Evolutionary conservation across 1,140 invertebrate species (phyloP).

Genomic region (Euura saliciscinereae): DNA sequence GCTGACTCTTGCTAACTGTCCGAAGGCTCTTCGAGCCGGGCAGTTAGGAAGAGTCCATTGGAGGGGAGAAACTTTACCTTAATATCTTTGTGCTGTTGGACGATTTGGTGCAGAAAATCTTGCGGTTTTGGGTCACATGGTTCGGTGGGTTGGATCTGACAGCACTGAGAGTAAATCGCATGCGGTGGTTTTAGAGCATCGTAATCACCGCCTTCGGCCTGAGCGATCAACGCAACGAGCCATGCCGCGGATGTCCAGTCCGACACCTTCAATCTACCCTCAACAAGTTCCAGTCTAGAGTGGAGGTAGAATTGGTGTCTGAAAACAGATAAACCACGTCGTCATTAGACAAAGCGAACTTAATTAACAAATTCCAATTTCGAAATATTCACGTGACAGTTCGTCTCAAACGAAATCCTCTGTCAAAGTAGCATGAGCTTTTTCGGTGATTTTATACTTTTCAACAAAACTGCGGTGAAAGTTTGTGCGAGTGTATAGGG

Average conservation of each 20-base stretch:
- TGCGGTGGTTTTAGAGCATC: constrained; percentile 65
- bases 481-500: too few species aligned
- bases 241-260: constrained; percentile 74
- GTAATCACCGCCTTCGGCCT: constrained; percentile 75
- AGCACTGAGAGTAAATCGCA: constrained; percentile 67
- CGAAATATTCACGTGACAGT: too few species aligned
- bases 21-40: too few species aligned
- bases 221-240: constrained; percentile 77
- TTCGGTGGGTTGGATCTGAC: constrained; percentile 61
- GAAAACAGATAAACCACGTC: constrained; percentile 40
- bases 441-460: too few species aligned
- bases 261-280: constrained; percentile 70
- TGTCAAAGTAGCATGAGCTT: too few species aligned
- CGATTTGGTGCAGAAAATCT: constrained; percentile 68
- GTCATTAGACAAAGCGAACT: too few species aligned
- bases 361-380: too few species aligned
- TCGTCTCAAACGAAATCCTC: too few species aligned
- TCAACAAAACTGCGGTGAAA: too few species aligned
- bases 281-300: constrained; percentile 74
- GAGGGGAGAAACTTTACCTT: constrained; percentile 39
- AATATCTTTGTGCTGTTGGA: constrained; percentile 66
- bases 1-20: too few species aligned
- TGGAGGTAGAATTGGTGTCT: constrained; percentile 86
- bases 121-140: constrained; percentile 65
- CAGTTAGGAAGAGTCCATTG: too few species aligned